Conservation (phyloP, 2,888 invertebrate genomes). For the Entomobrya proxima region DNA sequence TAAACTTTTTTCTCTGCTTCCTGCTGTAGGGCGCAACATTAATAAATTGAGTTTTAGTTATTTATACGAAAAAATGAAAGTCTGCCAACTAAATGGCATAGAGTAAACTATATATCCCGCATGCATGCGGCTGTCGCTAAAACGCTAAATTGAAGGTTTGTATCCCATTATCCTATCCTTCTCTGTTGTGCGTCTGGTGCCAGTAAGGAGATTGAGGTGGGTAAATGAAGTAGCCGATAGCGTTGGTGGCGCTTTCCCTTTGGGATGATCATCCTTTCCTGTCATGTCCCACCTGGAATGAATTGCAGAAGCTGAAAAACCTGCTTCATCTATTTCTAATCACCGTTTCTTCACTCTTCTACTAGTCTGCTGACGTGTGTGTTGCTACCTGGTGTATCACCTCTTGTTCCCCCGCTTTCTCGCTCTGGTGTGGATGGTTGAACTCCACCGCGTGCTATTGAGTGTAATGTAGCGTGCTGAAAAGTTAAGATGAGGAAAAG, state of each 20-base stretch:
- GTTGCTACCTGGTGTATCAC: no score
- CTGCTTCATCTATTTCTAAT: constrained; percentile 54
- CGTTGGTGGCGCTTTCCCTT: neutral
- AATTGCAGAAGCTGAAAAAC: constrained; percentile 29
- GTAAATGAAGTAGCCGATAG: neutral
- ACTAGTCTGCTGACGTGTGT: no score
- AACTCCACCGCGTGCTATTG: no score
- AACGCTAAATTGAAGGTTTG: neutral
- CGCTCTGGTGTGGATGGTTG: no score
- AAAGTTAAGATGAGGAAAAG: no score
- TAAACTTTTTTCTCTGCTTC: constrained; percentile 10
- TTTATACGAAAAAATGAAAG: neutral
- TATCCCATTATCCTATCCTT: neutral
- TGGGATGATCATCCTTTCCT: neutral
- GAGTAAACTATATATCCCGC: neutral
- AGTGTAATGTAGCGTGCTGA: no score
- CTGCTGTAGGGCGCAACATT: constrained; percentile 3
- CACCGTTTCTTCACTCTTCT: neutral
- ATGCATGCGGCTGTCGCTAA: no score
- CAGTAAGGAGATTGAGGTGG: neutral
- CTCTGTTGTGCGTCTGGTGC: neutral
- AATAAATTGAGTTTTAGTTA: constrained; percentile 37
- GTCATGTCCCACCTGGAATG: constrained; percentile 42
- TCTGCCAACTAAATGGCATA: neutral
- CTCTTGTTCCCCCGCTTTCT: no score